Base-by-base conservation (phyloP, 2,888 invertebrate genomes). In the Pachliopta kotzebuea region DNA sequence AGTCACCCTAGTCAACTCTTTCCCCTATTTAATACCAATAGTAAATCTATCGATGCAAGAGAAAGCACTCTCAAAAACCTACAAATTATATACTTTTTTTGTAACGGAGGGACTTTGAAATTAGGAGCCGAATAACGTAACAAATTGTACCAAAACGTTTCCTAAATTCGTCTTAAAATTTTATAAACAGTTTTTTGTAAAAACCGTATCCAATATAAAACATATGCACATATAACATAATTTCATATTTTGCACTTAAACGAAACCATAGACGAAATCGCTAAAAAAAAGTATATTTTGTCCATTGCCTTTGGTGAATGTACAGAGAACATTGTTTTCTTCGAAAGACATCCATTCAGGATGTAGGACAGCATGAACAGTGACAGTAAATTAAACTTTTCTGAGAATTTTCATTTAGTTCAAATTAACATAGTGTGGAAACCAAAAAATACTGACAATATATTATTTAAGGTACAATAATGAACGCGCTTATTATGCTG, bases 41-140 rank as follows among this genome's bases (percentile, higher is more conserved):
- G n/a, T n/a, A 45, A 45, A 45, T 45, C 45, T 45, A 45, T 45
- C n/a, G n/a, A 45, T 53, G 53, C 53, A 53, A 24, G 21, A n/a
- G 9, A 53, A 45, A 18, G 45, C 45, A n/a, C 45, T 18, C 9
- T 23, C 23, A 23, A 23, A 52, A 54, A 54, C 29, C n/a, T 26
- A 59, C 24, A 20, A 26, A 57, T 50, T 63, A 42, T 26, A 63
- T 45, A 26, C 26, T 26, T 45, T 45, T 14, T 45, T 45, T 45
- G 45, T 45, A 18, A 18, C 45, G 18, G n/a, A 7, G 18, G n/a
- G 4, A 45, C 9, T 45, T 45, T 8, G 45, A 45, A 0, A n/a
- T n/a, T 45, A 45, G 45, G 6, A 45, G 45, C 6, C 7, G 45
- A 6, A 45, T 6, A n/a, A 7, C 3, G 11, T n/a, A 45, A 45